These are phyloP conservation scores for Tympanoctomys barrerae DNA, from an alignment of 2,797 vertebrate species.

Conservation along the genomic window DNA sequence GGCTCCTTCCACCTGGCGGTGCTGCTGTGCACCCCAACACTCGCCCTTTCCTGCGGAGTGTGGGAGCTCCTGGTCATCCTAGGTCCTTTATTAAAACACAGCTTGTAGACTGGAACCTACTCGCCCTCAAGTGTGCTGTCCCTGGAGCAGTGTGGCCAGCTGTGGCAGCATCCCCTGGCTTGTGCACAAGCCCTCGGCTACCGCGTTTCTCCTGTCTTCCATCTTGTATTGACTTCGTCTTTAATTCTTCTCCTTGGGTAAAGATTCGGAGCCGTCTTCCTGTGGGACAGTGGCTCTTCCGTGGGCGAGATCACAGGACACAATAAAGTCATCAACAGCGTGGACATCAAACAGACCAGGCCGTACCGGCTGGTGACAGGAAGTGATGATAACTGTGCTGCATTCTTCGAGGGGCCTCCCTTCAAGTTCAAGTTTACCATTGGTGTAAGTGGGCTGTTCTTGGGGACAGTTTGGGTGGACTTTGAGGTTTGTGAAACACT, in stretches of 20 bases:
- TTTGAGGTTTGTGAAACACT: background rate
- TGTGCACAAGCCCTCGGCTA: accelerated
- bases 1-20: accelerated
- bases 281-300: slow-evolving; percentile 97
- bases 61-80: background rate
- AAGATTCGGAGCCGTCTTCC: slow-evolving; percentile 95
- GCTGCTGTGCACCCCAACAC: accelerated
- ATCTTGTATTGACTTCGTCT: background rate
- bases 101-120: background rate
- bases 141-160: accelerated
- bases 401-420: slow-evolving; percentile 96
- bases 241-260: slow-evolving; percentile 11
- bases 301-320: slow-evolving; percentile 95
- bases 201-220: accelerated
- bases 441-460: slow-evolving; percentile 88
- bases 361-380: slow-evolving; percentile 94
- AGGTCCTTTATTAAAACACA: accelerated
- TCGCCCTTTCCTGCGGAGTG: accelerated
- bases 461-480: background rate
- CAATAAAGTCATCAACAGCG: slow-evolving; percentile 95
- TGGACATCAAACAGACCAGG: slow-evolving; percentile 95
- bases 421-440: slow-evolving; percentile 97
- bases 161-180: accelerated
- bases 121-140: accelerated
- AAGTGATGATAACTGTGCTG: slow-evolving; percentile 93